Evolutionary conservation across 1,140 invertebrate genomes (phyloP), one percentile per base, ranked within the genome.

Genomic region (Drosophila murphyi): DNA sequence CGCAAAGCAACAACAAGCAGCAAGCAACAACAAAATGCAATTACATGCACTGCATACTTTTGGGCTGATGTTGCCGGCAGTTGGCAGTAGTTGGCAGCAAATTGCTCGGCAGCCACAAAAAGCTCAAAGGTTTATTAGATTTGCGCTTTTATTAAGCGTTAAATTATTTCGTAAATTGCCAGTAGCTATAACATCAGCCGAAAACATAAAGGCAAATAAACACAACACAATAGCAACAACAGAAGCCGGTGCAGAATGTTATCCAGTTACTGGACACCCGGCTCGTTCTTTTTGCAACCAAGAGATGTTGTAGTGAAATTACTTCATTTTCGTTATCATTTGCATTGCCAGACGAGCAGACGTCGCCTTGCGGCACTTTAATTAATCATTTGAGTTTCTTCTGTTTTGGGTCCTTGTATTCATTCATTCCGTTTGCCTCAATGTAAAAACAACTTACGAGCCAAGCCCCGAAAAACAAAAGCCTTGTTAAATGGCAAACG

Each of bases 41-140:
- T 89, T 89, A 89, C 85, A 85, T 75, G 72, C 80, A 72, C 59
- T 65, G 85, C 83, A 89, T 74, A 80, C 80, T 89, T 83, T 89
- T 78, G 68, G 80, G 80, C 71, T 72, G 47, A 48, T 76, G 55
- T 8, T 61, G 59, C 45, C 57, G 73, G 12, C 56, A 68, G 32
- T 52, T 62, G 10, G 69, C 54, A 63, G 54, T 28, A 52, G 60
- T 69, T 76, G 72, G 60, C 54, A 54, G 56, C 62, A 41, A 65
- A 50, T 72, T 72, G 62, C 60, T 67, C 43, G 50, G 61, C 50
- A 67, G 52, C 80, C 80, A 55, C 85, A 81, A 88, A 79, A 77
- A 83, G 85, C 83, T 88, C 86, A 89, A 89, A 89, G 85, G 85
- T 89, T 89, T 89, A 89, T 89, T 89, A 89, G 85, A 89, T 89